Conservation (phyloP, 2,113 vertebrate species). For the Pica pica region DNA sequence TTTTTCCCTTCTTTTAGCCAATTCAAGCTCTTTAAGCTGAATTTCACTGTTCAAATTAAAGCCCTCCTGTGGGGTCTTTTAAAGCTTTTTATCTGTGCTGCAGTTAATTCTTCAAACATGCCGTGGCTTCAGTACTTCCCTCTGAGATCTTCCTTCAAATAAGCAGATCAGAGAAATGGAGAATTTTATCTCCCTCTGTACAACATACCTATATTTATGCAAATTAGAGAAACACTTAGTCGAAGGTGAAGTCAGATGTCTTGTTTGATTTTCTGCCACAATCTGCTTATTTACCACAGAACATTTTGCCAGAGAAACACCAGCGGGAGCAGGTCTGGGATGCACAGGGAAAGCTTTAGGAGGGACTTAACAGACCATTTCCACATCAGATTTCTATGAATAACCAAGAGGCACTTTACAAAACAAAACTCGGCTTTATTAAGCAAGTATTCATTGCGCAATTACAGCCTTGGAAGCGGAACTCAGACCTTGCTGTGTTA, state of each 20-base stretch:
- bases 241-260: not conserved
- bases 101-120: not conserved
- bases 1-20: not conserved
- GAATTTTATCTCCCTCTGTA: not conserved
- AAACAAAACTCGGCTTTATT: conserved; percentile 70
- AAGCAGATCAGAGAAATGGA: not conserved
- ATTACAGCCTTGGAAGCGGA: conserved; percentile 33
- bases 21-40: not conserved
- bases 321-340: not conserved
- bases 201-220: not conserved
- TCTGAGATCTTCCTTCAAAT: not conserved
- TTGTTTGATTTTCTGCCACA: conserved; percentile 22
- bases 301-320: not conserved
- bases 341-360: not conserved
- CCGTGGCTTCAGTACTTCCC: not conserved
- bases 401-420: conserved; percentile 38
- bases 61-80: not conserved
- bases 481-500: not conserved
- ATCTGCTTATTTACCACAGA: not conserved
- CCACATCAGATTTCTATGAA: not conserved
- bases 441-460: conserved; percentile 50
- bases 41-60: not conserved
- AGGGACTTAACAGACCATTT: not conserved
- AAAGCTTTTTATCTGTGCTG: not conserved
- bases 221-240: not conserved